Percentiles rank a stretch among this genome's conserved stretches.
These are phyloP conservation scores for Drosophila sucinea DNA, from an alignment of 1,140 invertebrate species.

Conservation along the genomic window DNA sequence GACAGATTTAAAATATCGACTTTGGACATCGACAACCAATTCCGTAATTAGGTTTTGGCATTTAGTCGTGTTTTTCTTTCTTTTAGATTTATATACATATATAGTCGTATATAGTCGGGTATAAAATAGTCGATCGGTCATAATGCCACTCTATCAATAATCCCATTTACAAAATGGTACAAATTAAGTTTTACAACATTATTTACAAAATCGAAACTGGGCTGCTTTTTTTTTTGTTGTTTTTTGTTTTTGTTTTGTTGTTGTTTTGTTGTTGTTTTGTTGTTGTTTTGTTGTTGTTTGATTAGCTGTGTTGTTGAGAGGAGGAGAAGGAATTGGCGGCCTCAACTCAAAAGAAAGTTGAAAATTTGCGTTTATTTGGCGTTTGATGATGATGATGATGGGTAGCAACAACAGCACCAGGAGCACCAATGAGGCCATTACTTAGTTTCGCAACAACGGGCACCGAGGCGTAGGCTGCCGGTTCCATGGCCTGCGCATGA, in stretches of 20 bases:
- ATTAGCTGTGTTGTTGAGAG: too few relatives aligned
- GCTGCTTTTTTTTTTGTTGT: neutral
- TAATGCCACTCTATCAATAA: slow-evolving; percentile 23
- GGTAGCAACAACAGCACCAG: slow-evolving; percentile 26
- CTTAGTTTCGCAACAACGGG: slow-evolving; percentile 52
- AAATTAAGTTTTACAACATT: slow-evolving; percentile 40
- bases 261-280: too few relatives aligned
- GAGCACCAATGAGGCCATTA: slow-evolving; percentile 43
- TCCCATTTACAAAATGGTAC: slow-evolving; percentile 34
- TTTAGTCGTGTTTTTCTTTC: too few relatives aligned
- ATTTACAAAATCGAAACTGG: slow-evolving; percentile 37
- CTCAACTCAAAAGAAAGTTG: slow-evolving; percentile 68
- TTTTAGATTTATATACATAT: neutral
- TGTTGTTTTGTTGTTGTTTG: too few relatives aligned
- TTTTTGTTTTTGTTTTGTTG: too few relatives aligned
- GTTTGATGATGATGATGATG: slow-evolving; percentile 45
- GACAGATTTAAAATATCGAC: too few relatives aligned
- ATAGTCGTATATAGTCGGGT: too few relatives aligned
- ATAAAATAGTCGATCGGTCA: neutral
- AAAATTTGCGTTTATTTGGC: slow-evolving; percentile 80
- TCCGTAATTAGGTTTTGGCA: neutral
- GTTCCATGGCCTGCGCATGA: slow-evolving; percentile 35
- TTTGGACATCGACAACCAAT: too few relatives aligned
- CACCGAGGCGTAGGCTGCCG: slow-evolving; percentile 69
- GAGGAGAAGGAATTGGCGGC: neutral